Base-by-base conservation (phyloP, 1,140 invertebrate species). In the Panulirus ornatus region DNA sequence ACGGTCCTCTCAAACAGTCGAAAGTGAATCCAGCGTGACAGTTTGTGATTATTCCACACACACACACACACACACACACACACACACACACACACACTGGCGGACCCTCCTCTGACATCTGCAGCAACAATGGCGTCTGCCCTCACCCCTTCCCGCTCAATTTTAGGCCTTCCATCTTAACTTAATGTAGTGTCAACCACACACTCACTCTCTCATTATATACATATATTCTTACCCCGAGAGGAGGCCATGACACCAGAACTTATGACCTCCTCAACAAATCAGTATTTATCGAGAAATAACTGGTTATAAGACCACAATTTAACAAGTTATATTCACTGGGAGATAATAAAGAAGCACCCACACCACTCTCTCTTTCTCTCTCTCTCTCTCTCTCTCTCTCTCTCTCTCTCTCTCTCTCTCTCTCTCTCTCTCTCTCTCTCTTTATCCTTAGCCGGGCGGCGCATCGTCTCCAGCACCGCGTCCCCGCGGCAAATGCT, bases 401-500 rank as follows among this genome's bases (percentile, higher is more conserved):
- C 51, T 58, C 51, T 58, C 51, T 58, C 51, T 58, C 51, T 58
- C 51, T 58, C 51, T 58, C 51, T 58, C 51, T 16, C 58, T 34
- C 8, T 27, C 66, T n/a, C 66, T 70, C 66, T 34, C 66, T 70
- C 11, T 70, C 66, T 19, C 1, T 34, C 66, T 34, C 14, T 9
- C 3, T n/a, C 66, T 36, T 11, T 38, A 9, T 38, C 70, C 34
- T 38, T 38, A 11, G 27, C n/a, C n/a, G n/a, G n/a, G n/a, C n/a
- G n/a, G n/a, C n/a, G n/a, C n/a, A n/a, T n/a, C n/a, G n/a, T n/a
- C n/a, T n/a, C n/a, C n/a, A n/a, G n/a, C n/a, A n/a, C n/a, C n/a
- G n/a, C n/a, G n/a, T n/a, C 42, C 70, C 70, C 34, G 27, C 70
- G 27, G 27, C 70, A 36, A 34, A 34, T 73, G 27, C 70, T 38